Percentiles rank a stretch among this genome's conserved stretches.
phyloP scores from a whole-genome alignment of 2,888 invertebrate genomes.

The Scaptomyza parva region DNA sequence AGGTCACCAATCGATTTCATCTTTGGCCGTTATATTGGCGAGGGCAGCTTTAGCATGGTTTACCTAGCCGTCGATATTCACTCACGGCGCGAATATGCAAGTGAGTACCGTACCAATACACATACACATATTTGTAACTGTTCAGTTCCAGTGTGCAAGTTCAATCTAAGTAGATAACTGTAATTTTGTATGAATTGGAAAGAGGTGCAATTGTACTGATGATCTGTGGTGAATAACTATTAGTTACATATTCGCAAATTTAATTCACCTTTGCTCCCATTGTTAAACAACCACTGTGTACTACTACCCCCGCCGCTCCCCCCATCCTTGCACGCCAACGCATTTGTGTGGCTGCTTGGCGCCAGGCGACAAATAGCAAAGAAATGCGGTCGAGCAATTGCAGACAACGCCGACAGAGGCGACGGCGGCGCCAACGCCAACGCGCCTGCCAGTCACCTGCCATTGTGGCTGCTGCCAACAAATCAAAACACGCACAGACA shows the following conservation, averaged over 20 bases:
- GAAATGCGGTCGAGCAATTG: constrained; percentile 68
- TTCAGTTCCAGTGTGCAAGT: not conserved
- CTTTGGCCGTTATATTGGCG: constrained; percentile 97
- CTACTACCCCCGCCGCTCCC: not conserved
- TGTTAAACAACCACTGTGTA: not conserved
- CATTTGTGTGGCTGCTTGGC: constrained; percentile 66
- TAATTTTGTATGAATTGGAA: no score
- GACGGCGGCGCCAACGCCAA: constrained; percentile 34
- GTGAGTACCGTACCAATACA: constrained; percentile 87
- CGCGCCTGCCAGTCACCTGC: constrained; percentile 42
- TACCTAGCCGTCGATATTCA: constrained; percentile 97
- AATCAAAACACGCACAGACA: constrained; percentile 49
- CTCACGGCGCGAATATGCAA: constrained; percentile 96
- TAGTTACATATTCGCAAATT: not conserved
- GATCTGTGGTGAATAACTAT: no score
- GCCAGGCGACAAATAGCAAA: constrained; percentile 50
- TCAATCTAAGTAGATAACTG: no score
- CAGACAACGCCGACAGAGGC: constrained; percentile 17
- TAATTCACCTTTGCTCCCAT: constrained; percentile 6
- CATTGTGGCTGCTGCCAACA: constrained; percentile 52
- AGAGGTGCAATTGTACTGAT: not conserved
- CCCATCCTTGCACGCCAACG: not conserved
- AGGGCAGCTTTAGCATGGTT: constrained; percentile 98
- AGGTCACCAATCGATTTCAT: constrained; percentile 93
- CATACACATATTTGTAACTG: not conserved